Conservation (phyloP, 2,797 vertebrate species). For the Percopsis omiscomaycus region DNA sequence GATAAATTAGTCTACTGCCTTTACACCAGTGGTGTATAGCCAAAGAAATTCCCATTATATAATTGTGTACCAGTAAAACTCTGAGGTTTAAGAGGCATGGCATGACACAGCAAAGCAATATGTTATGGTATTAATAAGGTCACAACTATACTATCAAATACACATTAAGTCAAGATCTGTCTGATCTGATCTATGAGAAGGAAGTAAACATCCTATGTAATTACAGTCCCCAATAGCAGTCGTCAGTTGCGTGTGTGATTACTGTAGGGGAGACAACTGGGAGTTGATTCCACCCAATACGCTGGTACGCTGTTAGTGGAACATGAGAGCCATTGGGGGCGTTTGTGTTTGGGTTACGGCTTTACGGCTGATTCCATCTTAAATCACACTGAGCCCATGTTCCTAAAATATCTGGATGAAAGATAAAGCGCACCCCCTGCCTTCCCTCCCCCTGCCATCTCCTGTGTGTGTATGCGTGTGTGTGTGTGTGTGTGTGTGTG, state of each 20-base stretch:
- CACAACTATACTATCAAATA: background rate
- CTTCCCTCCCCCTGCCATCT: slow-evolving; percentile 48
- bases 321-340: slow-evolving; percentile 31
- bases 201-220: no score
- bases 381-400: slow-evolving; percentile 63
- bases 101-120: background rate
- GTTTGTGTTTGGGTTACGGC: slow-evolving; percentile 33
- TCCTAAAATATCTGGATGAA: slow-evolving; percentile 80
- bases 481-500: no score
- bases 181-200: background rate
- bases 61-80: no score
- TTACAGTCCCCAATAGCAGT: no score
- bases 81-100: no score
- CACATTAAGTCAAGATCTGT: background rate
- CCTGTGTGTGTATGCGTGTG: slow-evolving; percentile 12
- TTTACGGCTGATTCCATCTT: slow-evolving; percentile 52
- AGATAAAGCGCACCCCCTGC: slow-evolving; percentile 62
- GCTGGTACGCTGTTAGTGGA: background rate
- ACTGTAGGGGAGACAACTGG: background rate
- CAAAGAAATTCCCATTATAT: background rate
- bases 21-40: background rate
- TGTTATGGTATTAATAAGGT: background rate
- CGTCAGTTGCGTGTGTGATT: background rate
- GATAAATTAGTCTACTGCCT: slow-evolving; percentile 2
- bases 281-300: background rate